Evolutionary conservation across 2,113 vertebrate genomes (phyloP), one percentile per base, ranked within the genome.

Genomic region (Ceyx margarethae): DNA sequence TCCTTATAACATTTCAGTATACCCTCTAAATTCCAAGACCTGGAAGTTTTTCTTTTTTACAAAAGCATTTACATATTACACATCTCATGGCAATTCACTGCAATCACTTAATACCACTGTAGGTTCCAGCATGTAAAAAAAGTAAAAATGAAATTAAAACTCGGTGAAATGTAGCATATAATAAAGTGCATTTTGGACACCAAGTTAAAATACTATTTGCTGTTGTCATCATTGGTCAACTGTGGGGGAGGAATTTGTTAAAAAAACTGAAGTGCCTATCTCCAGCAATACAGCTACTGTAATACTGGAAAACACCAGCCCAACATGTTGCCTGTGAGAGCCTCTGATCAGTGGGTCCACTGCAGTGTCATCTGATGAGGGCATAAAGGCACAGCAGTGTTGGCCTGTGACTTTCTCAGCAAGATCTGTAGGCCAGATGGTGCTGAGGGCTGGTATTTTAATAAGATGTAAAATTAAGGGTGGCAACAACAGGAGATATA

Each of bases 251-350:
- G 7, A 5, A 8, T 2, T 64, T 33, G 3, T 54, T 87, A 35
- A 22, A 80, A 81, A 87, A 60, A 6, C 4, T 14, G 28, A 3
- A 22, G 10, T 65, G 15, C n/a, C 4, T 18, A 15, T 61, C 13
- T 64, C 6, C 9, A 61, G 10, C 35, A 40, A 15, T 12, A 8
- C 9, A 67, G 56, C 31, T 45, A 35, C 53, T 21, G 17, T 51
- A 21, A 43, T 23, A 72, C 3, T 79, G 48, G 61, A 35, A n/a
- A 64, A 58, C 28, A 33, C 9, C 19, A 28, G 46, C 61, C 13
- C 0, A 2, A 21, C 2, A 1, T 0, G 5, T 42, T 46, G 29
- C 25, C 56, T 61, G n/a, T 31, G 45, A 51, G 23, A 50, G 4
- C 23, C 25, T 37, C 33, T 18, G 6, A 7, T 5, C 2, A 0